These are phyloP conservation scores for Brachyistius frenatus DNA, from an alignment of 2,113 vertebrate species.

Conservation along the genomic window DNA sequence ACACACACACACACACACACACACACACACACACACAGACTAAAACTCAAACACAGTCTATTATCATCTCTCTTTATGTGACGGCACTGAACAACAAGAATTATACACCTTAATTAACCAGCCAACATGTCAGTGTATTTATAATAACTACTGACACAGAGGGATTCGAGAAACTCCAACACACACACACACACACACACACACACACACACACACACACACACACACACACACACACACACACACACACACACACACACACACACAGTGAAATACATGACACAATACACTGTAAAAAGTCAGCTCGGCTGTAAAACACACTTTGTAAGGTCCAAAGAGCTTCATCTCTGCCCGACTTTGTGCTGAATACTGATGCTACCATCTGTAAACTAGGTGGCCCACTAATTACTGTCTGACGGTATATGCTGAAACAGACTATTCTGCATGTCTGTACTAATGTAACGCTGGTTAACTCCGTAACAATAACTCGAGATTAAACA, in stretches of 20 bases:
- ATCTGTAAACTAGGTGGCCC: no score
- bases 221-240: constrained; percentile 35
- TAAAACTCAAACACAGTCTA: constrained; percentile 52
- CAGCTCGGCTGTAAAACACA: background rate
- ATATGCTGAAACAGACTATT: no score
- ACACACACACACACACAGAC: constrained; percentile 32
- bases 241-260: constrained; percentile 25
- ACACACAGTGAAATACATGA: constrained; percentile 16
- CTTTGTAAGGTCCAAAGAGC: background rate
- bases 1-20: constrained; percentile 25
- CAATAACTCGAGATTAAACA: no score
- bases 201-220: constrained; percentile 28
- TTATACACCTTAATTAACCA: constrained; percentile 81
- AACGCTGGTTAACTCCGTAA: no score
- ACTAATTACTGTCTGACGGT: no score
- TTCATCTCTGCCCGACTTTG: no score
- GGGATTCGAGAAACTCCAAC: constrained; percentile 3
- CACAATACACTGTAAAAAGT: constrained; percentile 37
- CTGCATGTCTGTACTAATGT: no score
- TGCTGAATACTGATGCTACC: no score
- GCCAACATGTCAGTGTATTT: constrained; percentile 79
- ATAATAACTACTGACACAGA: constrained; percentile 73
- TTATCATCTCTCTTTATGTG: constrained; percentile 76
- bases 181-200: constrained; percentile 33
- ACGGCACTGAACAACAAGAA: constrained; percentile 76